phyloP scores from a whole-genome alignment of 2,888 invertebrate genomes.

The Tenodera sinensis region DNA sequence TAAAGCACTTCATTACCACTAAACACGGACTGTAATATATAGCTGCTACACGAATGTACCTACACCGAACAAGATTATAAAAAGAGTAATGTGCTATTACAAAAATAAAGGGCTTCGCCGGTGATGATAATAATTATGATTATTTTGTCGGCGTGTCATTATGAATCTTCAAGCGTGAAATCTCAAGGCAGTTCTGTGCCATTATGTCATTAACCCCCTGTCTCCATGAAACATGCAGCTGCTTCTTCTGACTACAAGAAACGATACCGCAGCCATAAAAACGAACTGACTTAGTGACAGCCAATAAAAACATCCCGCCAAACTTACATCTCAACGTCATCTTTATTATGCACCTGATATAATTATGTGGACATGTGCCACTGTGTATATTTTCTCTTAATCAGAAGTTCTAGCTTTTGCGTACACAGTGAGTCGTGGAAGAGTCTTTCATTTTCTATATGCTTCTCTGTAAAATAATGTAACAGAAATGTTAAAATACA shows the following conservation, averaged over 20 bases:
- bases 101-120: not conserved
- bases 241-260: not conserved
- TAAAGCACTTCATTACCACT: conserved; percentile 7
- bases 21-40: conserved; percentile 1
- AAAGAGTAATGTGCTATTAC: not conserved
- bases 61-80: not conserved
- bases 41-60: not conserved
- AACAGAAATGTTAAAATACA: no score
- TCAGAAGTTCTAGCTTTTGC: no score
- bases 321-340: no score
- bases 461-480: no score
- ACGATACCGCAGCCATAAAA: no score
- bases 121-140: conserved; percentile 19
- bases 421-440: no score
- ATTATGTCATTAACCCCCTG: conserved; percentile 25
- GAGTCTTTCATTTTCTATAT: no score
- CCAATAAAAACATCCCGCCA: no score
- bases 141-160: conserved; percentile 20
- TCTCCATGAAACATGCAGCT: not conserved
- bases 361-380: no score
- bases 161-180: conserved; percentile 24
- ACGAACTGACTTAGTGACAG: no score
- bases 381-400: no score
- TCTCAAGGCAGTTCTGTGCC: conserved; percentile 11
- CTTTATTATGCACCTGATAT: no score